Conservation (phyloP, 2,797 vertebrate species). For the Carcharodon carcharias region DNA sequence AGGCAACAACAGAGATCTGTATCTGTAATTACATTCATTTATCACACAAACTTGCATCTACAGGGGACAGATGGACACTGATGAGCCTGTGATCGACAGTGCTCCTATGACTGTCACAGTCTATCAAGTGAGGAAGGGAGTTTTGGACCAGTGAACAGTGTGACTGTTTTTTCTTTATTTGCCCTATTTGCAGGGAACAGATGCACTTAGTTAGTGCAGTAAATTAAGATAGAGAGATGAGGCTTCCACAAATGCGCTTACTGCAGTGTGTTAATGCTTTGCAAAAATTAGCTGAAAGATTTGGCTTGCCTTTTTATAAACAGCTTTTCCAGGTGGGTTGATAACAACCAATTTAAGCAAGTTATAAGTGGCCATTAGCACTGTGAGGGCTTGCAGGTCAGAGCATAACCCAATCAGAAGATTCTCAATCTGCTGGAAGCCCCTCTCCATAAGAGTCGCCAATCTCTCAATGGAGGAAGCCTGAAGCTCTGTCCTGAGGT, state of each 20-base stretch:
- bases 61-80: conserved; percentile 18
- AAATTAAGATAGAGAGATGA: conserved; percentile 4
- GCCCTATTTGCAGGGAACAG: not conserved
- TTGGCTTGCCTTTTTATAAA: not conserved
- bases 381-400: no score
- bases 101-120: not conserved
- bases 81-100: conserved; percentile 1
- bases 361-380: not conserved
- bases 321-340: not conserved
- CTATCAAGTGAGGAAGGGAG: not conserved
- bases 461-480: no score
- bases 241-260: not conserved
- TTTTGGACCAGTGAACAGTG: not conserved
- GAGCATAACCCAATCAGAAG: no score
- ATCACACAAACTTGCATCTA: not conserved
- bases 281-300: not conserved
- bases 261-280: not conserved
- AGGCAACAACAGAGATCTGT: not conserved
- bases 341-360: not conserved
- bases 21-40: conserved; percentile 14
- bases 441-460: no score
- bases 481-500: no score
- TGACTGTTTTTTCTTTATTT: not conserved
- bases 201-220: not conserved
- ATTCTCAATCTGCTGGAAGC: no score